phyloP scores from a whole-genome alignment of 2,113 vertebrate genomes.

The Sceloporus tristichus region DNA sequence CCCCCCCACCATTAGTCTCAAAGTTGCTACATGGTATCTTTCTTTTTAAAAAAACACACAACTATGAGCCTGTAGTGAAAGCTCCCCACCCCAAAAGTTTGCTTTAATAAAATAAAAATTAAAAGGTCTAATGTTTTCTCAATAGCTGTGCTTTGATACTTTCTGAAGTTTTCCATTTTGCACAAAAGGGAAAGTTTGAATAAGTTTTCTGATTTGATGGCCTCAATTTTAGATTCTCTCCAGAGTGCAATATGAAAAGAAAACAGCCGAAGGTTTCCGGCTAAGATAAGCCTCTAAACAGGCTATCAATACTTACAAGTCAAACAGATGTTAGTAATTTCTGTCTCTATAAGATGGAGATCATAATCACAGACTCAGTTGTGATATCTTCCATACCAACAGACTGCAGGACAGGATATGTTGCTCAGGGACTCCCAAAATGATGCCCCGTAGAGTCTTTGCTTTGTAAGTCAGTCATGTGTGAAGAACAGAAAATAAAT shows the following conservation, averaged over 20 bases:
- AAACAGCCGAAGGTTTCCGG: neutral
- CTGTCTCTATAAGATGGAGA: neutral
- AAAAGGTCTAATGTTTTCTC: neutral
- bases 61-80: neutral
- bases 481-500: slow-evolving; percentile 26
- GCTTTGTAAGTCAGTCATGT: neutral
- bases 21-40: too few species aligned
- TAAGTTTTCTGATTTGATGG: neutral
- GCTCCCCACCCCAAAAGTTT: neutral
- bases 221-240: neutral
- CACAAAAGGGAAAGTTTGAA: neutral
- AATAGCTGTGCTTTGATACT: accelerated
- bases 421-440: neutral
- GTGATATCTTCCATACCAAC: neutral
- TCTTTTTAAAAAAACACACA: too few species aligned
- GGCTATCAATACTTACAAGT: neutral
- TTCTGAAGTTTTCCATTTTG: neutral
- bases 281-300: neutral
- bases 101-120: neutral
- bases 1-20: too few species aligned
- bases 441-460: slow-evolving; percentile 4
- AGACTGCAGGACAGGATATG: neutral
- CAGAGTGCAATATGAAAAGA: neutral
- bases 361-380: neutral
- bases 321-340: neutral